Conservation (phyloP, 1,140 invertebrate genomes). For the Drosophila orena region DNA sequence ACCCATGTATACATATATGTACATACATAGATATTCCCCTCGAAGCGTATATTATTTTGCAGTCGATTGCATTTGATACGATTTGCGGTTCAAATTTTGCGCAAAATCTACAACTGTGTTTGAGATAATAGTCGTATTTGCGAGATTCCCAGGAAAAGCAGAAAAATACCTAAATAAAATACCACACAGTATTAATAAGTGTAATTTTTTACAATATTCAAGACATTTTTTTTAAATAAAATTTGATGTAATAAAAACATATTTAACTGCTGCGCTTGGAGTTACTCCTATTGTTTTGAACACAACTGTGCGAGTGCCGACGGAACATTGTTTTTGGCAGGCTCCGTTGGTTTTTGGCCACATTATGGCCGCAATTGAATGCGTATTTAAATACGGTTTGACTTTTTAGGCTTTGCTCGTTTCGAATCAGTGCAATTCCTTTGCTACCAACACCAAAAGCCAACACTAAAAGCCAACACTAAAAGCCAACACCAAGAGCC, state of each 20-base stretch:
- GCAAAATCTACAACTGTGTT: background rate
- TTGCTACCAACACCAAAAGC: slow-evolving; percentile 6
- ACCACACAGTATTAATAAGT: background rate
- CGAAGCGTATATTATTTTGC: slow-evolving; percentile 50
- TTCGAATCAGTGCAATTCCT: slow-evolving; percentile 1
- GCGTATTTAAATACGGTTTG: slow-evolving; percentile 11
- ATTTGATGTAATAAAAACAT: background rate
- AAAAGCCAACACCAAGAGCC: slow-evolving; percentile 5
- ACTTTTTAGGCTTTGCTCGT: slow-evolving; percentile 12
- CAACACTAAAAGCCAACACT: slow-evolving; percentile 19
- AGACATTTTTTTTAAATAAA: too few species aligned
- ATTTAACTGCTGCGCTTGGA: background rate
- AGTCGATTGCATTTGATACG: slow-evolving; percentile 69
- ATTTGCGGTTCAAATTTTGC: slow-evolving; percentile 51
- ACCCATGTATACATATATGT: background rate
- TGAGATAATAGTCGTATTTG: background rate
- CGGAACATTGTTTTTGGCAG: slow-evolving; percentile 28
- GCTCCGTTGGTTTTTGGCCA: slow-evolving; percentile 17
- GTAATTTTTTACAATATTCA: background rate
- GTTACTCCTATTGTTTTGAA: background rate
- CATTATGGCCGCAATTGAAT: slow-evolving; percentile 5
- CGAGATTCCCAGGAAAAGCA: background rate
- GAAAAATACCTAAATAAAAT: background rate
- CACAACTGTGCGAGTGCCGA: slow-evolving; percentile 1
- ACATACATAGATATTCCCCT: background rate